Evolutionary conservation across 92 coral and sea anemone species (phyloP).

Genomic region (Zoanthus solanderi): DNA sequence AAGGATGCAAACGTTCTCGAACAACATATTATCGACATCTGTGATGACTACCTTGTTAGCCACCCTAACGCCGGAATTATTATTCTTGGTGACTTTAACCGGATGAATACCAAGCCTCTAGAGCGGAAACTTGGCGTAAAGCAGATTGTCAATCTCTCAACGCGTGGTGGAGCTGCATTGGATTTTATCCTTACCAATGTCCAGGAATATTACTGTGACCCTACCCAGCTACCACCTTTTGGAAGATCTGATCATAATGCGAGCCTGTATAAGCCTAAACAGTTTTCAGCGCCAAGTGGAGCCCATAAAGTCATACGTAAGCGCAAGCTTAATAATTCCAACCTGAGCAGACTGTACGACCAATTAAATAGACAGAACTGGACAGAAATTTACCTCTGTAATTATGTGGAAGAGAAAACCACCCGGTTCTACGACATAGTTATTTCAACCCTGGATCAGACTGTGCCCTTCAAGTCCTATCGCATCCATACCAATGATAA

Average conservation of each 20-base stretch:
- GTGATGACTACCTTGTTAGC: constrained; percentile 38
- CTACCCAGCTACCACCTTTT: constrained; percentile 12
- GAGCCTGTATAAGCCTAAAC: constrained; percentile 1
- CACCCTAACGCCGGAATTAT: constrained; percentile 55
- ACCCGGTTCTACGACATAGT: constrained; percentile 8
- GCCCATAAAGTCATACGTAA: constrained; percentile 7
- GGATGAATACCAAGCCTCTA: constrained; percentile 43
- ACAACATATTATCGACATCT: constrained; percentile 44
- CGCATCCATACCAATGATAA: neutral
- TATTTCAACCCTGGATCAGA: constrained; percentile 16
- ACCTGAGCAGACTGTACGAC: constrained; percentile 6
- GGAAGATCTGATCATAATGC: constrained; percentile 12
- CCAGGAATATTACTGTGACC: constrained; percentile 17
- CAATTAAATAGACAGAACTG: constrained; percentile 17
- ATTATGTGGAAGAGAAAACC: neutral
- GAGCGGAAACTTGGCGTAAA: constrained; percentile 23
- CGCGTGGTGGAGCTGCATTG: constrained; percentile 1
- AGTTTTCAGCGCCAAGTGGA: constrained; percentile 2
- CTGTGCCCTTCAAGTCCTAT: constrained; percentile 2
- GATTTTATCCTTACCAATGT: constrained; percentile 21
- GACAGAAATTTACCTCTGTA: neutral
- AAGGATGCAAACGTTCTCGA: constrained; percentile 54
- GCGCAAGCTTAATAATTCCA: neutral
- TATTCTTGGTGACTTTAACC: constrained; percentile 52
- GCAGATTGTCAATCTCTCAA: constrained; percentile 19